A percentile compares a stretch with the other conserved stretches of the same genome.
Evolutionary conservation across 1,140 invertebrate genomes (phyloP).

Genomic region (Nymphalis io): DNA sequence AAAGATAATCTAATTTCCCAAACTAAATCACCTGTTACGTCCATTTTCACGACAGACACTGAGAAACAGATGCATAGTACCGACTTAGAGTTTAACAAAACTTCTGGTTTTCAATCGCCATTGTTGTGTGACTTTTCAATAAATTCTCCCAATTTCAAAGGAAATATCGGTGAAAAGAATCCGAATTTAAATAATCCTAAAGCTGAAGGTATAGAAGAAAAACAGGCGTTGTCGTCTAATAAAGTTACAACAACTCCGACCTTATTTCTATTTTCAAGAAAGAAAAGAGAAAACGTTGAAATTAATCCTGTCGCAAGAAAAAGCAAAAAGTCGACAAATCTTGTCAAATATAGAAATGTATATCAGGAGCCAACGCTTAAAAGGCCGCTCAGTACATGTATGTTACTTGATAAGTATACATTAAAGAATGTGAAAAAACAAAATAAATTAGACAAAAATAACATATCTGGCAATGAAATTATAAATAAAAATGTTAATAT

Average conservation of each 20-base stretch:
- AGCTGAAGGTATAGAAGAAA: not conserved
- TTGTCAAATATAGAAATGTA: conserved; percentile 65
- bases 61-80: conserved; percentile 53
- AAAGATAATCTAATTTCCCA: conserved; percentile 11
- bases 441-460: conserved; percentile 6
- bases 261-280: conserved; percentile 42
- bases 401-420: conserved; percentile 53
- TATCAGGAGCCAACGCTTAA: conserved; percentile 54
- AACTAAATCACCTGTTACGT: conserved; percentile 32
- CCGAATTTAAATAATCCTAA: not conserved
- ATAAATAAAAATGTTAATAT: conserved; percentile 34
- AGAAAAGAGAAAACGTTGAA: conserved; percentile 7
- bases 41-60: conserved; percentile 36
- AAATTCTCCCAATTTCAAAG: conserved; percentile 32
- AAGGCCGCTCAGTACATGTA: conserved; percentile 51
- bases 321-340: conserved; percentile 67
- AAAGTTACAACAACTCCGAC: conserved; percentile 25
- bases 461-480: not conserved
- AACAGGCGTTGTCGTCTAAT: not conserved
- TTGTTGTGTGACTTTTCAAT: conserved; percentile 43
- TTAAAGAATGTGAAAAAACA: conserved; percentile 28
- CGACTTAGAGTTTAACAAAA: conserved; percentile 42
- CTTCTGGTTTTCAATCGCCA: conserved; percentile 33
- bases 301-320: conserved; percentile 46
- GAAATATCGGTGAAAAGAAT: not conserved